Evolutionary conservation across 92 coral and sea anemone species (phyloP), one percentile per base, ranked within the genome.

Genomic region (Phenganax marumi): DNA sequence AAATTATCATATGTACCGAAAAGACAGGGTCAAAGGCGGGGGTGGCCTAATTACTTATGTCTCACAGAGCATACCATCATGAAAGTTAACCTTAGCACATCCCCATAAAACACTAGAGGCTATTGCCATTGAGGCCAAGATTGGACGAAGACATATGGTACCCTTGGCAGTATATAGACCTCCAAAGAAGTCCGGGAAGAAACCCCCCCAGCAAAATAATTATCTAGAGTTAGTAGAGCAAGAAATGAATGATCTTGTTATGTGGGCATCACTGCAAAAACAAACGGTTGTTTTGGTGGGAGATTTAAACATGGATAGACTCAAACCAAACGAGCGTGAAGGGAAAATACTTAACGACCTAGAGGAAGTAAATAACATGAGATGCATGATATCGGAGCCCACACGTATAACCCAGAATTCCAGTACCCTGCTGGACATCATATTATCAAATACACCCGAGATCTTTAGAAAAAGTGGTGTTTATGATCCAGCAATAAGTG

Each of bases 321-420:
- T 86, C 43, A 60, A 65, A 63, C 83, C 86, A 39, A 70, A 81
- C 16, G 33, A 71, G 12, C 49, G 89, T 49, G 82, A 70, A 62
- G 86, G 89, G 14, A 81, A 81, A 71, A 86, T 86, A 3, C 46
- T 86, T 49, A n/a, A n/a, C n/a, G 89, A 86, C 46, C 77, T 86
- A 12, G 89, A 86, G 65, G 90, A 87, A 56, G 83, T 81, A 19
- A 46, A 87, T 68, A 62, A 70, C 72, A 18, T 87, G 25, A 72
- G 77, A 70, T 82, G 87, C 46, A 25, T 87, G 79, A 87, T 84
- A 18, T 82, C 76, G 23, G 65, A 79, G 39, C 90, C 88, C 12
- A 84, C 90, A 6, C 56, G 82, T 50, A 84, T 84, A 10, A 84
- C 90, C 5, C 46, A 14, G 19, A 55, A 46, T 26, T 46, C 90